phyloP scores from a whole-genome alignment of 2,888 invertebrate species.

The Acronicta leporina region DNA sequence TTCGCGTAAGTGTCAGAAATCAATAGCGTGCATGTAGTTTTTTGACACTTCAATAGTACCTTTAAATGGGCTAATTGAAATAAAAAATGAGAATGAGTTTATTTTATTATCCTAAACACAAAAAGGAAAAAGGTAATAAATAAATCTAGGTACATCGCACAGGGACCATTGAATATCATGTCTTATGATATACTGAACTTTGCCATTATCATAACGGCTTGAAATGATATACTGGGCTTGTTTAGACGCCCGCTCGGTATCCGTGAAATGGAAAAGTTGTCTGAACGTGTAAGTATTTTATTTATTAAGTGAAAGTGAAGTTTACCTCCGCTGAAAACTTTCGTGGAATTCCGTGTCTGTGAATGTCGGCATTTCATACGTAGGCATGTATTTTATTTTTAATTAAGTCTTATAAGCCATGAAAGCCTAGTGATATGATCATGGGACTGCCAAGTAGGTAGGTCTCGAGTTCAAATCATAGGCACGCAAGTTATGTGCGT shows the following conservation, averaged over 20 bases:
- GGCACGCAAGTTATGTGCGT: too few relatives aligned
- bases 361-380: neutral
- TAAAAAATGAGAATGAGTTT: too few relatives aligned
- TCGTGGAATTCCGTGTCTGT: neutral
- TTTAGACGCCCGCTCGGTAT: slow-evolving; percentile 53
- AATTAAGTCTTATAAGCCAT: too few relatives aligned
- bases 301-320: slow-evolving; percentile 33
- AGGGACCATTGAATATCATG: slow-evolving; percentile 66
- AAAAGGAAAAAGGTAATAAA: slow-evolving; percentile 21
- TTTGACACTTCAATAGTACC: too few relatives aligned
- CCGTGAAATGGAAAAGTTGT: slow-evolving; percentile 53
- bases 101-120: slow-evolving; percentile 19
- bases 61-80: too few relatives aligned
- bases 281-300: slow-evolving; percentile 33
- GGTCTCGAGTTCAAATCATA: too few relatives aligned
- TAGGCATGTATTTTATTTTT: too few relatives aligned
- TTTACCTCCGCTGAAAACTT: neutral
- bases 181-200: slow-evolving; percentile 67
- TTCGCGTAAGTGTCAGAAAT: too few relatives aligned
- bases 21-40: too few relatives aligned
- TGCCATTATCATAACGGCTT: slow-evolving; percentile 66
- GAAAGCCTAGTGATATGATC: too few relatives aligned
- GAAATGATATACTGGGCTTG: slow-evolving; percentile 65
- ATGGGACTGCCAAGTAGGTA: too few relatives aligned
- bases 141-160: slow-evolving; percentile 53